Evolutionary conservation across 2,888 invertebrate species (phyloP).

Genomic region (Eutolmus rufibarbis): DNA sequence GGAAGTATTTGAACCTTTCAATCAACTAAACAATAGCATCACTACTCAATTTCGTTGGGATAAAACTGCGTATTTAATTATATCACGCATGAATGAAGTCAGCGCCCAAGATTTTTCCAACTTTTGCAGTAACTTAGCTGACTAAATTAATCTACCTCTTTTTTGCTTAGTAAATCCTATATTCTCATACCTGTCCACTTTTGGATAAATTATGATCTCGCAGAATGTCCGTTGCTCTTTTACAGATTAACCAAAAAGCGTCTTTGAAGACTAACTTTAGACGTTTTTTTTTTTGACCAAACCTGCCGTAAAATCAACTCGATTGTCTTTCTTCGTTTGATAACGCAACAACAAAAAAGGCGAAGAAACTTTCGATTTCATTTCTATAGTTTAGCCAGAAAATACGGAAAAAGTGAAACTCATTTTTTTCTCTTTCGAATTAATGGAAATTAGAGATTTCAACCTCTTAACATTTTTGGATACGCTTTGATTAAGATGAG

Average conservation of each 20-base stretch:
- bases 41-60: not conserved
- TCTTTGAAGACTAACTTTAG: not conserved
- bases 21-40: not conserved
- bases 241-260: not conserved
- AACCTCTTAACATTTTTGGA: conserved; percentile 18
- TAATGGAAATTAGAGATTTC: conserved; percentile 38
- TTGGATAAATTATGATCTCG: not conserved
- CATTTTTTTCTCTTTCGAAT: conserved; percentile 25
- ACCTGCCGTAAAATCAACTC: not conserved
- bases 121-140: not conserved
- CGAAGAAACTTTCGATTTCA: conserved; percentile 35
- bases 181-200: not conserved
- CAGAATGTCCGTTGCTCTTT: not conserved
- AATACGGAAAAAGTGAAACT: conserved; percentile 37
- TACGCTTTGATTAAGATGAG: conserved; percentile 34
- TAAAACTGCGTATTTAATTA: not conserved
- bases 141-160: not conserved
- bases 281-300: not conserved
- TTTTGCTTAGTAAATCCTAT: not conserved
- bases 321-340: not conserved
- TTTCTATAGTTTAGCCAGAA: conserved; percentile 10
- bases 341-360: not conserved
- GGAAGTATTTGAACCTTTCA: not conserved
- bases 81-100: not conserved
- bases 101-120: not conserved